Conservation (phyloP, 1,140 invertebrate genomes). For the Diprion similis region DNA sequence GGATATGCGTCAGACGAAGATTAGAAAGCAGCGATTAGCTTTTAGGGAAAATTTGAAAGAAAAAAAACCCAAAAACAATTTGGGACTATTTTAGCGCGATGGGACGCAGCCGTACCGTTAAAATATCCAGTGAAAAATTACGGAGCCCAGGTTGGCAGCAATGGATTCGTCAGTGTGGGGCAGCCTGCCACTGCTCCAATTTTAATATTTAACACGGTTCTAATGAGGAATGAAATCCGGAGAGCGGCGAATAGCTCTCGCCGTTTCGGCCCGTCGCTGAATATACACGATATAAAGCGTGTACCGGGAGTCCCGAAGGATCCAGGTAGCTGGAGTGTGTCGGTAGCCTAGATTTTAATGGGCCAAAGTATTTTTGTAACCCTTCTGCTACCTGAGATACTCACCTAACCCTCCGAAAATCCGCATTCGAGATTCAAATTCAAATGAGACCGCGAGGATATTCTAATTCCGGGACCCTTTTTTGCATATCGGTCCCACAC, state of each 20-base stretch:
- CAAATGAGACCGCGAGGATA: conserved; percentile 65
- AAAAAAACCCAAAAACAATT: no score
- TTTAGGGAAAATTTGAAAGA: no score
- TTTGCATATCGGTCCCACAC: conserved; percentile 58
- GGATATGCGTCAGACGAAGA: not conserved
- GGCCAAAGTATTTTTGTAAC: conserved; percentile 34
- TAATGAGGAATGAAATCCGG: conserved; percentile 49
- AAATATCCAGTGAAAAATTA: no score
- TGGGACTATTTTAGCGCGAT: no score
- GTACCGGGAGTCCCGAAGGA: not conserved
- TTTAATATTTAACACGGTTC: conserved; percentile 52
- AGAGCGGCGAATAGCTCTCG: conserved; percentile 24
- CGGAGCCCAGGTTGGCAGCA: no score
- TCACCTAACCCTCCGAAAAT: conserved; percentile 23
- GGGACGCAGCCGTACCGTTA: no score
- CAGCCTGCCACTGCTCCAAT: conserved; percentile 21
- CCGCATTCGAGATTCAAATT: conserved; percentile 56
- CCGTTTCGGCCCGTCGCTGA: conserved; percentile 26
- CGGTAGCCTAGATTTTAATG: conserved; percentile 52
- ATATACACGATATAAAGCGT: not conserved
- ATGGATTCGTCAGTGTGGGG: not conserved
- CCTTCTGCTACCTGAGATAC: conserved; percentile 40
- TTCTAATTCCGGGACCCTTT: conserved; percentile 61
- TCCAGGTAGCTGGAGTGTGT: conserved; percentile 25
- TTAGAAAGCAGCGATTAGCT: no score